These are phyloP conservation scores for Peromyscus eremicus DNA, from an alignment of 2,797 vertebrate genomes.

Conservation along the genomic window DNA sequence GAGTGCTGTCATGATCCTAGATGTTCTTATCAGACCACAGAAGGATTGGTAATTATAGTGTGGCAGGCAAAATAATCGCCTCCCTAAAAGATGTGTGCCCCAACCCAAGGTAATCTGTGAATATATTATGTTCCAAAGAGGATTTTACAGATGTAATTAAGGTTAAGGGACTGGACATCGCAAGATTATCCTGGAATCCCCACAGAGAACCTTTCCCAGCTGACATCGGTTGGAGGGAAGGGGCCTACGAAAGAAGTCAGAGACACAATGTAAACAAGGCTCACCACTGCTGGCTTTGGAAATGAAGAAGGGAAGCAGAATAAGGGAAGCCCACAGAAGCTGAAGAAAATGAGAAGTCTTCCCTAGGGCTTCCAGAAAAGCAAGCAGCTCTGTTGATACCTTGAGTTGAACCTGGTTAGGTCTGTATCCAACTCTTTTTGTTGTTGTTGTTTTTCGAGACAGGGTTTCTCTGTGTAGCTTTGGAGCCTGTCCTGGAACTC, in stretches of 20 bases:
- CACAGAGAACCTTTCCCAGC: not conserved
- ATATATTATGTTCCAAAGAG: slow-evolving; percentile 35
- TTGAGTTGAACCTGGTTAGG: not conserved
- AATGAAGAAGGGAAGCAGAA: not conserved
- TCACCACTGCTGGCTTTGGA: slow-evolving; percentile 4
- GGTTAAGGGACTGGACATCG: slow-evolving; percentile 51
- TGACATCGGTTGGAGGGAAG: not conserved
- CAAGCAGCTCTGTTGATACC: slow-evolving; percentile 4
- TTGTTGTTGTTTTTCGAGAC: too few species aligned
- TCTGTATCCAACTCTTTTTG: not conserved
- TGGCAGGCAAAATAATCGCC: slow-evolving; percentile 54
- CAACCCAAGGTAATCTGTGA: slow-evolving; percentile 45
- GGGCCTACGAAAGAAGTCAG: not conserved
- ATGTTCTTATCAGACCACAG: slow-evolving; percentile 49
- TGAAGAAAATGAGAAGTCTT: not conserved
- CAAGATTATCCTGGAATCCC: slow-evolving; percentile 54
- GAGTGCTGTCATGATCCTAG: not conserved
- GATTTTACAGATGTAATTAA: slow-evolving; percentile 50
- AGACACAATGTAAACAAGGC: not conserved
- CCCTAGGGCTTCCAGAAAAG: not conserved
- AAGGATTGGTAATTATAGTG: slow-evolving; percentile 33
- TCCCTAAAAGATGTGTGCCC: not conserved
- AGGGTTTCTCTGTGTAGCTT: too few species aligned
- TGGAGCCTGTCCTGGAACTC: too few species aligned
- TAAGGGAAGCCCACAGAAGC: not conserved